Conservation (phyloP, 2,888 invertebrate species). For the Tiliacea citrago region DNA sequence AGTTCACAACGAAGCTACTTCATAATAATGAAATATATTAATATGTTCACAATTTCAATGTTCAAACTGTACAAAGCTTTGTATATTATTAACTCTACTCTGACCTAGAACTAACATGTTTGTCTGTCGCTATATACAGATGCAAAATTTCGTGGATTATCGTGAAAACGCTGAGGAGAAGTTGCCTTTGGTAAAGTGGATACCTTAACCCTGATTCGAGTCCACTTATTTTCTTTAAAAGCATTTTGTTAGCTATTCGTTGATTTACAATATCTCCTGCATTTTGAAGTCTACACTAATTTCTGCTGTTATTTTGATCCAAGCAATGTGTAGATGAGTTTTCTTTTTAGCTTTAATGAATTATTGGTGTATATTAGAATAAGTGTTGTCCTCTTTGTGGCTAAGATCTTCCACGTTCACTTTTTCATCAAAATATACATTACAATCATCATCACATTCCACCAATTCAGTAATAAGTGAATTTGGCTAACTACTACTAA, state of each 20-base stretch:
- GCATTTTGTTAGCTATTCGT: slow-evolving; percentile 67
- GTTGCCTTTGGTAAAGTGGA: slow-evolving; percentile 96
- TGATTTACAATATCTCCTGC: slow-evolving; percentile 62
- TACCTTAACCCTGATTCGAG: slow-evolving; percentile 82
- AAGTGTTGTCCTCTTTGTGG: slow-evolving; percentile 62
- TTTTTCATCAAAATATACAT: slow-evolving; percentile 52
- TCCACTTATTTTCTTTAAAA: slow-evolving; percentile 79
- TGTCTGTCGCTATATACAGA: slow-evolving; percentile 91
- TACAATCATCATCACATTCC: slow-evolving; percentile 41
- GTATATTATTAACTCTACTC: slow-evolving; percentile 70
- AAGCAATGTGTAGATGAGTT: slow-evolving; percentile 64
- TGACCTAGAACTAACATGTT: slow-evolving; percentile 85
- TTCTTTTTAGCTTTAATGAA: slow-evolving; percentile 63
- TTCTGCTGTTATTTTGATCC: slow-evolving; percentile 58
- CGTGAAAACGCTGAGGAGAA: slow-evolving; percentile 97
- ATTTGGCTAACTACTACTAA: slow-evolving; percentile 48
- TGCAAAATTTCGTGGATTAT: slow-evolving; percentile 97
- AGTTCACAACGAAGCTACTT: slow-evolving; percentile 50
- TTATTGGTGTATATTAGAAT: slow-evolving; percentile 61
- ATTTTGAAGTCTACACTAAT: slow-evolving; percentile 62
- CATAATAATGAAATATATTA: slow-evolving; percentile 47
- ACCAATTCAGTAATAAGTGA: slow-evolving; percentile 49
- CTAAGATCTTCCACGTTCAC: slow-evolving; percentile 54
- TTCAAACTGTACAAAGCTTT: slow-evolving; percentile 69
- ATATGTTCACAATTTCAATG: slow-evolving; percentile 59